Evolutionary conservation across 2,888 invertebrate species (phyloP).

Genomic region (Diploptera punctata): DNA sequence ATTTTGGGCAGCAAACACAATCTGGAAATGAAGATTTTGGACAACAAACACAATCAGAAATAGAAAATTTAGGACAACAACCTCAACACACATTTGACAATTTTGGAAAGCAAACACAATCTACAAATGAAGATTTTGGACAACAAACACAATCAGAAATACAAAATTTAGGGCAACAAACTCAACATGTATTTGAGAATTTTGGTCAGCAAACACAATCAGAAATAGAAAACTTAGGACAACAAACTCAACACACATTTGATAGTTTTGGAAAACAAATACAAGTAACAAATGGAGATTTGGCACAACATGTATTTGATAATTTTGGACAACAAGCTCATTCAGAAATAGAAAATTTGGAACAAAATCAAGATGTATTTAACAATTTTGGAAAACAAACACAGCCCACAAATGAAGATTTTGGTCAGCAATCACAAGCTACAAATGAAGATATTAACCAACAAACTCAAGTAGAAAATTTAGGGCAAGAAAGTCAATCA

Average conservation of each 20-base stretch:
- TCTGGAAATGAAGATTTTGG: background rate
- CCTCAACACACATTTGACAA: background rate
- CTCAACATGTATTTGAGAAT: slow-evolving; percentile 4
- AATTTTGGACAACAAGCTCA: no score
- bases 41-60: background rate
- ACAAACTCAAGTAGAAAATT: background rate
- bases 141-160: no score
- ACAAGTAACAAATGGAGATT: slow-evolving; percentile 42
- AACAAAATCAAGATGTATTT: slow-evolving; percentile 23
- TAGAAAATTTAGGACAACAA: background rate
- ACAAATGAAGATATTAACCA: slow-evolving; percentile 51
- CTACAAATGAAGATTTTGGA: no score
- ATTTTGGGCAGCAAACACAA: background rate
- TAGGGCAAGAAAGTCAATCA: no score
- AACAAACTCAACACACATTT: no score
- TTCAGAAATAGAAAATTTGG: no score
- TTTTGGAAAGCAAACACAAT: background rate
- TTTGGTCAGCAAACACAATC: slow-evolving; percentile 38
- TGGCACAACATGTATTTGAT: slow-evolving; percentile 25
- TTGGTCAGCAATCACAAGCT: slow-evolving; percentile 40
- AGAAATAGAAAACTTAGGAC: no score
- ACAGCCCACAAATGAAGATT: slow-evolving; percentile 48
- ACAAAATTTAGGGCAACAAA: background rate
- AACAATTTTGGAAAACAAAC: background rate
- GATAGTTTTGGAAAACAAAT: no score